phyloP scores from a whole-genome alignment of 2,888 invertebrate genomes.

The Nomada goodeniana region DNA sequence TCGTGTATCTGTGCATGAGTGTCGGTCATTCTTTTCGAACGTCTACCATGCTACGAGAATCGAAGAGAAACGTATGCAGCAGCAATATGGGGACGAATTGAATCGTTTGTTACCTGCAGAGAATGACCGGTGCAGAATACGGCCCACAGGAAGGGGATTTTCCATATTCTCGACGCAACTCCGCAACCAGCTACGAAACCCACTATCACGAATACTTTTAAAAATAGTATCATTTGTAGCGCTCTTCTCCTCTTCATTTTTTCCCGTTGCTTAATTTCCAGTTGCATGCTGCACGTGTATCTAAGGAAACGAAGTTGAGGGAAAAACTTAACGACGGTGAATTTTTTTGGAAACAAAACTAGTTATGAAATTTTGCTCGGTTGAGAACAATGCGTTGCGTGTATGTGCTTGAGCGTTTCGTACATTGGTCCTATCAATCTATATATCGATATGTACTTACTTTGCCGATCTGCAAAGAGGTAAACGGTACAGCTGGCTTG shows the following conservation, averaged over 20 bases:
- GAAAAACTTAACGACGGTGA: not conserved
- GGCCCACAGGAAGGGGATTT: slow-evolving; percentile 81
- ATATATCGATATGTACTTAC: not conserved
- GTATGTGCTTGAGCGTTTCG: not conserved
- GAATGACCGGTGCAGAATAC: slow-evolving; percentile 82
- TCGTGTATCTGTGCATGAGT: no score
- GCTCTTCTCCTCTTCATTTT: slow-evolving; percentile 87
- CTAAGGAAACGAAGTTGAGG: slow-evolving; percentile 71
- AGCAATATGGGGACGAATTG: no score
- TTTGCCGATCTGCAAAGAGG: not conserved
- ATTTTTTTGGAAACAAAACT: no score
- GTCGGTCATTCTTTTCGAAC: not conserved
- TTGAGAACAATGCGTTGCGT: no score
- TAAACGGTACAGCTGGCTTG: not conserved
- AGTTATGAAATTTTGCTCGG: no score
- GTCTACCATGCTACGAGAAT: not conserved
- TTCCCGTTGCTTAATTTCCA: slow-evolving; percentile 86
- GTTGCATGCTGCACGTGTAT: slow-evolving; percentile 87
- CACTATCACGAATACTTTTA: slow-evolving; percentile 85
- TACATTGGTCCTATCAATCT: not conserved
- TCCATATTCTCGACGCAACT: slow-evolving; percentile 81
- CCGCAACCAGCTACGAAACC: slow-evolving; percentile 84
- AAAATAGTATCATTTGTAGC: slow-evolving; percentile 87
- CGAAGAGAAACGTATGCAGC: not conserved
- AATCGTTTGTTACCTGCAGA: slow-evolving; percentile 75